These are phyloP conservation scores for Tokudaia muenninki DNA, from an alignment of 2,797 vertebrate genomes.

Conservation along the genomic window DNA sequence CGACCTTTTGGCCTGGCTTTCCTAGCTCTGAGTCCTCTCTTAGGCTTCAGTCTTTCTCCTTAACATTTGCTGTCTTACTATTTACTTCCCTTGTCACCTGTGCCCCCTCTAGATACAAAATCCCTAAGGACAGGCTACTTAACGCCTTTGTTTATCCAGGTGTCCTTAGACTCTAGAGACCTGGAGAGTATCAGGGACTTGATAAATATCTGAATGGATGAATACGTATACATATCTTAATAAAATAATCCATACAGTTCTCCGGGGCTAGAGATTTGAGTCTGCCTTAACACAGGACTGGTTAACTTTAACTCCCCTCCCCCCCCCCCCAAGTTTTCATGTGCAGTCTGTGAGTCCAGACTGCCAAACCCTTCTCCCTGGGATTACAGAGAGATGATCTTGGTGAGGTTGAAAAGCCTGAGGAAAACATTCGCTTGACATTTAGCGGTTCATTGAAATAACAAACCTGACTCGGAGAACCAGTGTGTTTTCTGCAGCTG, in stretches of 20 bases:
- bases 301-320: background rate
- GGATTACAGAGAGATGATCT: slow-evolving; percentile 34
- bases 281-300: background rate
- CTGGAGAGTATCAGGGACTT: background rate
- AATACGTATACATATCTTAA: background rate
- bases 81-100: background rate
- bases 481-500: slow-evolving; percentile 43
- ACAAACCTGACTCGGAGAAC: slow-evolving; percentile 64
- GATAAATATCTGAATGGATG: slow-evolving; percentile 1
- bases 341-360: background rate
- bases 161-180: slow-evolving; percentile 4
- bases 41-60: background rate
- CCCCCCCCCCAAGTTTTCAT: background rate
- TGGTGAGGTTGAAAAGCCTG: slow-evolving; percentile 56
- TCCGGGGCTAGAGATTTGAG: background rate
- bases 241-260: background rate
- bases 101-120: background rate
- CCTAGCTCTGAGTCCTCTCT: background rate
- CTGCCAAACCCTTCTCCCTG: background rate
- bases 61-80: background rate
- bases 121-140: background rate
- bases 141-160: background rate
- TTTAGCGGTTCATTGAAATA: slow-evolving; percentile 80
- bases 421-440: slow-evolving; percentile 78
- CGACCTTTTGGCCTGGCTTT: background rate